Conservation (phyloP, 2,113 vertebrate species). For the Physeter macrocephalus region DNA sequence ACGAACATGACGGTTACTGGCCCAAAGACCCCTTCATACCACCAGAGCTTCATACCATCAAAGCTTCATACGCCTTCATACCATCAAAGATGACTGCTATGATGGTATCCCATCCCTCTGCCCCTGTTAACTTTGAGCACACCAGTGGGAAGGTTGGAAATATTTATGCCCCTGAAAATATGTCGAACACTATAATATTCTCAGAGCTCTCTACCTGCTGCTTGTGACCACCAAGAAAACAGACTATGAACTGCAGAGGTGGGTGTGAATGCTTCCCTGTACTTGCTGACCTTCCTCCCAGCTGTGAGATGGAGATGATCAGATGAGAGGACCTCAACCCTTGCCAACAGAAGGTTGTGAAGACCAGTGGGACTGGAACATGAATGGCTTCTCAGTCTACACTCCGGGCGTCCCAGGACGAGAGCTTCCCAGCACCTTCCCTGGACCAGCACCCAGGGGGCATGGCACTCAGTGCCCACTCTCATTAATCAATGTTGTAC, state of each 20-base stretch:
- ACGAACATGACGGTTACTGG: slow-evolving; percentile 83
- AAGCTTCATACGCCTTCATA: background rate
- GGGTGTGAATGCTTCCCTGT: background rate
- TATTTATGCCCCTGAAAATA: slow-evolving; percentile 78
- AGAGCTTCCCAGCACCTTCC: background rate
- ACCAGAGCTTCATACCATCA: slow-evolving; percentile 76
- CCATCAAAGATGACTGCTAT: slow-evolving; percentile 77
- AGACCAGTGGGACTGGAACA: slow-evolving; percentile 80
- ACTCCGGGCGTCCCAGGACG: slow-evolving; percentile 43
- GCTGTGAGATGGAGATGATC: background rate
- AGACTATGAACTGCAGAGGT: slow-evolving; percentile 84
- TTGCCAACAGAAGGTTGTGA: slow-evolving; percentile 83
- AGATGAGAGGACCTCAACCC: slow-evolving; percentile 77
- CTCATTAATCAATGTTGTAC: background rate
- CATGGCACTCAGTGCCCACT: background rate
- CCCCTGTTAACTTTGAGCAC: slow-evolving; percentile 84
- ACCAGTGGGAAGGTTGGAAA: slow-evolving; percentile 78
- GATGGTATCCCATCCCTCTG: slow-evolving; percentile 70
- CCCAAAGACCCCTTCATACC: slow-evolving; percentile 76
- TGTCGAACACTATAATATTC: slow-evolving; percentile 72
- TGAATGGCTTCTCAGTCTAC: slow-evolving; percentile 74
- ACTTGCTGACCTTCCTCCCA: background rate
- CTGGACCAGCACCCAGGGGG: too few species aligned
- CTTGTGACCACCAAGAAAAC: slow-evolving; percentile 84
- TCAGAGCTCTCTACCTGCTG: slow-evolving; percentile 84